Base-by-base conservation (phyloP, 1,140 invertebrate genomes). In the Neodiprion virginianus region DNA sequence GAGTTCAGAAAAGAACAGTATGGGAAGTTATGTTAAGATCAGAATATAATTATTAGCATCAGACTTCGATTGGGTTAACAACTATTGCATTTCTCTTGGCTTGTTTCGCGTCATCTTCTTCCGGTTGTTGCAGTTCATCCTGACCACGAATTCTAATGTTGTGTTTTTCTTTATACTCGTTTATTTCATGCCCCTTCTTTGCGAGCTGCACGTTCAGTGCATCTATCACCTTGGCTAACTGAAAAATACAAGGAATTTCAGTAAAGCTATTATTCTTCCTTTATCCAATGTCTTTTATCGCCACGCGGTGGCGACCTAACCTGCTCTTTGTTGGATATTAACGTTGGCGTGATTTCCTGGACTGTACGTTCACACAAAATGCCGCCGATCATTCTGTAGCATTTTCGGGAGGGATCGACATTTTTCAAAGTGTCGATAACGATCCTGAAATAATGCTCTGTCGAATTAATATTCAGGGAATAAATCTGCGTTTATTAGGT, bases 371-470 rank as follows among this genome's bases (percentile, higher is more conserved):
- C 97, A 78, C 97, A 96, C 66, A 99, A 89, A 69, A 99, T 94
- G 14, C 97, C 97, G 50, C 97, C 97, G 77, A 99, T 93, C 91
- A 98, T 93, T 82, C 97, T 92, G 84, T 95, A 99, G 87, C 97
- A 99, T 87, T 96, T 98, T 80, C 97, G 92, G 68, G 93, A 92
- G 23, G 91, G 92, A 80, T 97, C 94, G 4, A 98, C 94, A 72
- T 94, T 93, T 88, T 97, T 94, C 67, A 99, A 88, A 47, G 96
- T 97, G 79, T 98, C 97, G 80, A 98, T 95, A 9, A 99, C 98
- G 82, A 98, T 93, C 88, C 98, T 99, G 88, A 79, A 92, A 90
- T 79, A 79, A 80, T 47, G 9, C 12, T 17, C 14, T 69, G 14
- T 11, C 17, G 9, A 40, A 11, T 73, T 40, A 49, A 61, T 75